These are phyloP conservation scores for Epiblema foenella DNA, from an alignment of 2,888 invertebrate species.

Conservation along the genomic window DNA sequence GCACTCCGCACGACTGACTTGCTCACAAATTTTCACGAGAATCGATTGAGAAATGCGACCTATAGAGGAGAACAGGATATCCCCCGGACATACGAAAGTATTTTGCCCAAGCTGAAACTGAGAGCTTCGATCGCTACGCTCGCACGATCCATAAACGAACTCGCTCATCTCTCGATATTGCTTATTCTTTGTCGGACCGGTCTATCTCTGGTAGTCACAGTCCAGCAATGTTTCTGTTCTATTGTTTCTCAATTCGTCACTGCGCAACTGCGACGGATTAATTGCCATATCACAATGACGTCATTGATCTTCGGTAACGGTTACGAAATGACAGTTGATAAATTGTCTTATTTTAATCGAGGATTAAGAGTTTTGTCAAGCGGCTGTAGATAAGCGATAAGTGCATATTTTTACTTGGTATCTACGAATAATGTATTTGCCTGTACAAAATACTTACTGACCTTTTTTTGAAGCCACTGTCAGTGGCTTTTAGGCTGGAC, in stretches of 20 bases:
- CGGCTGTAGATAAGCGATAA: neutral
- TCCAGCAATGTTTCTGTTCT: constrained; percentile 41
- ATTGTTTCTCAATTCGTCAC: constrained; percentile 54
- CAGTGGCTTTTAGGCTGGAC: too few relatives aligned
- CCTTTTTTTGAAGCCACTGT: too few relatives aligned
- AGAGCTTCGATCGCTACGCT: too few relatives aligned
- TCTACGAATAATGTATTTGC: neutral
- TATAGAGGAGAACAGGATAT: too few relatives aligned
- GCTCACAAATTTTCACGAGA: too few relatives aligned
- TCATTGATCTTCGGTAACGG: constrained; percentile 35
- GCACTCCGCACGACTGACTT: too few relatives aligned
- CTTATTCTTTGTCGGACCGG: constrained; percentile 14
- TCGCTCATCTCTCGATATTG: neutral
- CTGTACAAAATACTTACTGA: too few relatives aligned
- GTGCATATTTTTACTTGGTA: neutral
- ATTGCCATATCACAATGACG: constrained; percentile 55
- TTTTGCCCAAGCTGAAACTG: too few relatives aligned
- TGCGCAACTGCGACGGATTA: constrained; percentile 62
- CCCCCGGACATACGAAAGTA: too few relatives aligned
- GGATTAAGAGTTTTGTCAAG: constrained; percentile 5
- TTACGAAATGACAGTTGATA: constrained; percentile 38
- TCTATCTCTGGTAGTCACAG: constrained; percentile 25
- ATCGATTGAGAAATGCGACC: too few relatives aligned
- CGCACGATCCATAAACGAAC: too few relatives aligned
- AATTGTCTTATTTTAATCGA: constrained; percentile 20